These are phyloP conservation scores for Himantopus leucocephalus DNA, from an alignment of 2,113 vertebrate species.

Conservation along the genomic window DNA sequence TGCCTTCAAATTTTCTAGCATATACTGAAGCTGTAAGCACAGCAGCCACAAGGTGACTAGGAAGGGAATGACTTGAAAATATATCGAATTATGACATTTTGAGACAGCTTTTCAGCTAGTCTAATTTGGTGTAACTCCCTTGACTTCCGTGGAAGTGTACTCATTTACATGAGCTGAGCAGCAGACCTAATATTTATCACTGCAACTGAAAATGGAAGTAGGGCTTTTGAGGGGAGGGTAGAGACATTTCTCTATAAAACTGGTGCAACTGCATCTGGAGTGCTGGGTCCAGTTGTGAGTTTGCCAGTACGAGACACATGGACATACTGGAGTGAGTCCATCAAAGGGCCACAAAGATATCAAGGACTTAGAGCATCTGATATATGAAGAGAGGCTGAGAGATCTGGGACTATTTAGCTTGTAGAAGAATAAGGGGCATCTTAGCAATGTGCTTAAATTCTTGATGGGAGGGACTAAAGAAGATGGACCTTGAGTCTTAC, in stretches of 20 bases:
- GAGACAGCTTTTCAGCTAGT: neutral
- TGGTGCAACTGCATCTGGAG: neutral
- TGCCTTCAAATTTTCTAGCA: neutral
- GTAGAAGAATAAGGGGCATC: neutral
- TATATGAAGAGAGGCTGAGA: neutral
- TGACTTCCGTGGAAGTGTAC: neutral
- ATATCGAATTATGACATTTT: neutral
- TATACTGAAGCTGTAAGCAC: neutral
- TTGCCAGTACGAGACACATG: neutral
- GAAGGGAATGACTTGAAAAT: neutral
- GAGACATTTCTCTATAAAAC: neutral
- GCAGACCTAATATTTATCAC: neutral
- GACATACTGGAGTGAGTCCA: neutral
- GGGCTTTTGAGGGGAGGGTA: neutral
- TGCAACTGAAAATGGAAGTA: neutral
- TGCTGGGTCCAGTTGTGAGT: neutral
- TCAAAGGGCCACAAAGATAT: neutral
- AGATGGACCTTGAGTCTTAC: neutral
- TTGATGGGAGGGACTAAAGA: neutral
- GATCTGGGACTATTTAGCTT: neutral
- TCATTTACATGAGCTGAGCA: neutral
- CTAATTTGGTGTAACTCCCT: neutral
- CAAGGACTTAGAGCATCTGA: neutral
- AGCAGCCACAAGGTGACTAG: neutral
- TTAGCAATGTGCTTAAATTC: neutral